phyloP scores from a whole-genome alignment of 30 jellyfish, hydroid and myxozoan genomes.

The Pseudorhiza aurosa region DNA sequence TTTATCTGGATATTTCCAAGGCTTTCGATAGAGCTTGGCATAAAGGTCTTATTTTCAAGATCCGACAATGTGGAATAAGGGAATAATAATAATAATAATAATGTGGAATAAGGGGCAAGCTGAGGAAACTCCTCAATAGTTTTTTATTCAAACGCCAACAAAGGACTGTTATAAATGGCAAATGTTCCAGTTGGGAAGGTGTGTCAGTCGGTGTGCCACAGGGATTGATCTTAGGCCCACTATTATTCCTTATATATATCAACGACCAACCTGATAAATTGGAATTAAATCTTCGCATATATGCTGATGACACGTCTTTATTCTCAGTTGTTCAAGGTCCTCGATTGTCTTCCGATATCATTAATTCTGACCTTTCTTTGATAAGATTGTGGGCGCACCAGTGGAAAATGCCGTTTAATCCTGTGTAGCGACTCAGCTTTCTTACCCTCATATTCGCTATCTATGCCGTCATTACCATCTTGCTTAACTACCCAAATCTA shows the following conservation, averaged over 20 bases:
- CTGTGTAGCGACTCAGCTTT: too few species aligned
- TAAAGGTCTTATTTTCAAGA: constrained; percentile 31
- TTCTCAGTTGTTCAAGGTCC: constrained; percentile 3
- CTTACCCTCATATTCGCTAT: too few species aligned
- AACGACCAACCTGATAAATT: constrained; percentile 20
- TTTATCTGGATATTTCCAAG: constrained; percentile 11
- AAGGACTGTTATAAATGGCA: constrained; percentile 26
- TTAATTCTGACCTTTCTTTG: constrained; percentile 23
- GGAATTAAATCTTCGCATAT: constrained; percentile 1
- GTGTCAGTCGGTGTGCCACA: constrained; percentile 47
- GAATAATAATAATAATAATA: too few species aligned
- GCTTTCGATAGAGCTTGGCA: constrained; percentile 25
- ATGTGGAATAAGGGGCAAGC: constrained; percentile 24
- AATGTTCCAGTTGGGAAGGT: constrained; percentile 39
- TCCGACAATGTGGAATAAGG: too few species aligned
- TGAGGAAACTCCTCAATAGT: constrained; percentile 25
- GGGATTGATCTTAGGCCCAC: constrained; percentile 39
- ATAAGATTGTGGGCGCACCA: constrained; percentile 54
- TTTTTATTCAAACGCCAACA: constrained; percentile 26
- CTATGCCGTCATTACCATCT: too few species aligned
- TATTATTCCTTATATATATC: constrained; percentile 8
- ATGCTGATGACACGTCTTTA: constrained; percentile 18
- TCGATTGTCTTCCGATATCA: constrained; percentile 6
- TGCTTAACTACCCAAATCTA: too few species aligned
- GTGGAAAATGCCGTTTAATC: constrained; percentile 39